Percentiles rank a stretch among this genome's conserved stretches.
These are phyloP conservation scores for Acleris cristana DNA, from an alignment of 2,888 invertebrate species.

Conservation along the genomic window DNA sequence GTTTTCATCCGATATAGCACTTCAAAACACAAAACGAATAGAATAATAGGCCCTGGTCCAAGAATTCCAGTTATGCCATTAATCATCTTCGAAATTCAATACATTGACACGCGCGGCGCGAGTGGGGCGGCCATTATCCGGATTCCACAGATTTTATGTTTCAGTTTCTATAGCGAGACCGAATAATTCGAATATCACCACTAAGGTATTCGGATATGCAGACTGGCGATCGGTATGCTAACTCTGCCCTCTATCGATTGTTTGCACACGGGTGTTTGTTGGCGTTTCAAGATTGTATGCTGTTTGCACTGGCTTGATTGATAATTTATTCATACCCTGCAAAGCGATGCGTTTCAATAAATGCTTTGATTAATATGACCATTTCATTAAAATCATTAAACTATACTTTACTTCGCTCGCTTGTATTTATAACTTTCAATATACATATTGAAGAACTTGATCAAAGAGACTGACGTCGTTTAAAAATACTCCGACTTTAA, in stretches of 20 bases:
- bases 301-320: conserved; percentile 46
- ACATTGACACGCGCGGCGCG: conserved; percentile 67
- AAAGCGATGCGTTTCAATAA: conserved; percentile 36
- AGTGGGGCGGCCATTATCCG: conserved; percentile 58
- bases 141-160: conserved; percentile 74
- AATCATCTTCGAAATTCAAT: conserved; percentile 82
- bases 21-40: conserved; percentile 47
- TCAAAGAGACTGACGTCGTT: too few relatives aligned
- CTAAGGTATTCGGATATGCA: conserved; percentile 76
- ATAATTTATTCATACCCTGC: conserved; percentile 45
- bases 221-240: conserved; percentile 68
- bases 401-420: not conserved
- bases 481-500: too few relatives aligned
- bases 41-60: conserved; percentile 55
- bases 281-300: conserved; percentile 50
- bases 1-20: conserved; percentile 32
- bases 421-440: not conserved
- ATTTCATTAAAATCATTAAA: not conserved
- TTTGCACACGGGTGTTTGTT: conserved; percentile 52
- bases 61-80: conserved; percentile 75
- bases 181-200: conserved; percentile 70
- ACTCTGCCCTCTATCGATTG: conserved; percentile 53
- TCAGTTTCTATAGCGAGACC: conserved; percentile 63
- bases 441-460: not conserved
- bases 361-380: conserved; percentile 1